Base-by-base conservation (phyloP, 2,888 invertebrate genomes). In the Dendrolimus pini region DNA sequence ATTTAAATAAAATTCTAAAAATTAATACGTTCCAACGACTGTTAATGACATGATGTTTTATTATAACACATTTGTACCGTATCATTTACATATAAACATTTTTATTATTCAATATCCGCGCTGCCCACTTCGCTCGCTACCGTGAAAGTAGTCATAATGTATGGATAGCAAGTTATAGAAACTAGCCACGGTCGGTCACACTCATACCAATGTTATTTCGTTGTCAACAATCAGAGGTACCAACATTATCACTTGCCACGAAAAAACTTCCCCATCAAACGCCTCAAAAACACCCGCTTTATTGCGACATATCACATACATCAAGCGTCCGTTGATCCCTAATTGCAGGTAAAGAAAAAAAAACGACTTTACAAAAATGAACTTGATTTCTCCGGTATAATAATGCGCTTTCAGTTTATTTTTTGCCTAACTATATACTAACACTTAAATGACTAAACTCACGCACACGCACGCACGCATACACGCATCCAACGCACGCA, bases 341-440 rank as follows among this genome's bases (percentile, higher is more conserved):
- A 85, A 81, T 82, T 77, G 81, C 81, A 81, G 79, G 75, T 81
- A 83, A 85, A 76, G 80, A 83, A 83, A 82, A 75, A 69, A 71
- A 72, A 72, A 47, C 47, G 12, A 9, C 3, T 47, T 10, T 3
- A 47, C 7, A 47, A 47, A 55, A 55, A 58, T 54, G 14, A 18
- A 53, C 55, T 75, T 75, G 77, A 71, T 73, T 78, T 74, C 75
- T 72, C 78, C 74, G 74, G 80, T 78, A 30, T 30, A 30, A 30
- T 77, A 77, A 78, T 80, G 77, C 69, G 69, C 77, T 82, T 80
- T 82, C 83, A 81, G 82, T 81, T 83, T 86, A 85, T 47, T 57
- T 61, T 68, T 69, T 63, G 83, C 90, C 90, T 90, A 90, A 88
- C 89, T 90, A 90, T 80, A 81, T 78, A 80, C 89, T 90, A 89